A percentile compares a stretch with the other conserved stretches of the same genome.
Evolutionary conservation across 2,888 invertebrate species (phyloP).

Genomic region (Ectobius pallidus): DNA sequence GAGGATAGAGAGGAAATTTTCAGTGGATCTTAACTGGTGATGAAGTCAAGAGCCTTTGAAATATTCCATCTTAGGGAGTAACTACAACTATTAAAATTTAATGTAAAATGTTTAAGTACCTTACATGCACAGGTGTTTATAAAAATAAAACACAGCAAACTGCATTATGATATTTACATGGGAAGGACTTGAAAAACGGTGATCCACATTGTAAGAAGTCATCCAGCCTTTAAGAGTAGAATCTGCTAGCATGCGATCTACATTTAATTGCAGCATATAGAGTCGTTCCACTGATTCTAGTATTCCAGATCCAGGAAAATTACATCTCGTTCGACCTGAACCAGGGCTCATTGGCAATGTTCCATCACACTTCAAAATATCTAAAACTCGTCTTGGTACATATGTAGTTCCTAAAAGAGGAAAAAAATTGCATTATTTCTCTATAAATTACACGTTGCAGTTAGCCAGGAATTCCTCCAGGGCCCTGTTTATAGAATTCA

Average conservation of each 20-base stretch:
- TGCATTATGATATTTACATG: no score
- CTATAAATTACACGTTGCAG: no score
- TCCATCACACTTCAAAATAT: conserved; percentile 51
- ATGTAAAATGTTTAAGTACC: no score
- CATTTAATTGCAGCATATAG: conserved; percentile 59
- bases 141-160: no score
- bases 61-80: no score
- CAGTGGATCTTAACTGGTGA: no score
- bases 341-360: conserved; percentile 50
- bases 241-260: conserved; percentile 57
- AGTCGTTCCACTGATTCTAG: conserved; percentile 58
- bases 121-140: no score
- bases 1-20: no score
- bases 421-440: conserved; percentile 38
- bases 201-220: conserved; percentile 59
- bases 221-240: conserved; percentile 60
- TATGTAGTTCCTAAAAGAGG: conserved; percentile 33
- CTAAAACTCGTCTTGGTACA: conserved; percentile 49
- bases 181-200: conserved; percentile 60
- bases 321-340: conserved; percentile 55
- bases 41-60: no score
- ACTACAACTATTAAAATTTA: no score
- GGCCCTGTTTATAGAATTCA: no score
- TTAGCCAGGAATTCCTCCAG: no score
- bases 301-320: conserved; percentile 59